These are phyloP conservation scores for Psilopogon haemacephalus DNA, from an alignment of 2,113 vertebrate genomes.

Conservation along the genomic window DNA sequence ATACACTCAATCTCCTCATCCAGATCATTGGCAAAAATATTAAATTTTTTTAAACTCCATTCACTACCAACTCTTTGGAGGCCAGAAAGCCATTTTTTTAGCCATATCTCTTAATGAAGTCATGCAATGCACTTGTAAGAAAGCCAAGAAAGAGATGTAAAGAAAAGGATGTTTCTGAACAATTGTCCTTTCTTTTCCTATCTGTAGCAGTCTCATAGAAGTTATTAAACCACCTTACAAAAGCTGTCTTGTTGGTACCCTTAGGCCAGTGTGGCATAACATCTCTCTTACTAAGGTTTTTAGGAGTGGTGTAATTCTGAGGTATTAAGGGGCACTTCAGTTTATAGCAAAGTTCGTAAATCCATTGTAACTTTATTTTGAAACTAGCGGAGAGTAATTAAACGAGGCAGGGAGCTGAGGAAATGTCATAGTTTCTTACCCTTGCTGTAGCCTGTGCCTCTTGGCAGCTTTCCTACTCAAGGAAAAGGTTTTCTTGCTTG, in stretches of 20 bases:
- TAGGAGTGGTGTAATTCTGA: background rate
- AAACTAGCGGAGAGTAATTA: background rate
- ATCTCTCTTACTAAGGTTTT: background rate
- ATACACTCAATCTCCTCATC: too few relatives aligned
- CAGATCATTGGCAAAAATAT: too few relatives aligned
- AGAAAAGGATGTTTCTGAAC: background rate
- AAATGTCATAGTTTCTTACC: background rate
- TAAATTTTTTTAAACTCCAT: too few relatives aligned
- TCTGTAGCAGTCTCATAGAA: background rate
- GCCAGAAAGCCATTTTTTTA: too few relatives aligned
- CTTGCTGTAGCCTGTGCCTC: background rate
- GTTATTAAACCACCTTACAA: background rate
- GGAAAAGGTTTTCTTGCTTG: background rate
- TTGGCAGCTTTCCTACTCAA: background rate
- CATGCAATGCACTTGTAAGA: background rate
- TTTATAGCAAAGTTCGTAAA: background rate
- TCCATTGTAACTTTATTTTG: background rate
- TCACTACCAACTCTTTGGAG: too few relatives aligned
- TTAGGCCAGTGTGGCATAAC: background rate
- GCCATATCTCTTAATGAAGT: background rate
- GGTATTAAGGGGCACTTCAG: background rate
- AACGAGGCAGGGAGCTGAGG: background rate
- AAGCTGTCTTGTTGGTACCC: fast-evolving
- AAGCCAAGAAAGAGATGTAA: background rate
- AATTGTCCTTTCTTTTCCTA: background rate